These are phyloP conservation scores for Chymomyza caudatula DNA, from an alignment of 2,888 invertebrate species.

Conservation along the genomic window DNA sequence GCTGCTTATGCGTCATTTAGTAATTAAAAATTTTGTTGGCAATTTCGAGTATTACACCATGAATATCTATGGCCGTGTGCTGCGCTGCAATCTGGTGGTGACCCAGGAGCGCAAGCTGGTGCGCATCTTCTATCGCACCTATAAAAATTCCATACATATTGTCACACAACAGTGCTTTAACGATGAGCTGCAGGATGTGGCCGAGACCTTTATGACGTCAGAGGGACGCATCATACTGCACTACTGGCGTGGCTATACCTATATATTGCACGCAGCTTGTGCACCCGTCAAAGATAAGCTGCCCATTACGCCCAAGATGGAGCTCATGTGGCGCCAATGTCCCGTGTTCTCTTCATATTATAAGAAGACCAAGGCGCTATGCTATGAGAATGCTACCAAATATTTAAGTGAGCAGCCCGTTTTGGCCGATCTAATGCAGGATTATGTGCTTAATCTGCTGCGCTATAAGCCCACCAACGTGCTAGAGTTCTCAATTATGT, in stretches of 20 bases:
- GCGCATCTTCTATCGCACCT: conserved; percentile 68
- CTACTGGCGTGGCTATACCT: conserved; percentile 72
- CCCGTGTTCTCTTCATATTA: conserved; percentile 46
- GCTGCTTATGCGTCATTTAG: conserved; percentile 69
- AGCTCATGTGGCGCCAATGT: conserved; percentile 68
- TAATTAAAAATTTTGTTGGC: conserved; percentile 65
- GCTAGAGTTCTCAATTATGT: conserved; percentile 68
- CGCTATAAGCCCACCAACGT: conserved; percentile 71
- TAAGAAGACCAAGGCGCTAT: conserved; percentile 54
- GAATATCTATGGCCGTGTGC: conserved; percentile 65
- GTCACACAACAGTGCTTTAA: conserved; percentile 70
- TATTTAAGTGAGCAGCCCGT: conserved; percentile 65
- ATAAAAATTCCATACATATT: conserved; percentile 54
- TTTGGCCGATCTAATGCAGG: conserved; percentile 67
- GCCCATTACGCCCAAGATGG: conserved; percentile 57
- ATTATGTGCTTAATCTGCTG: conserved; percentile 67
- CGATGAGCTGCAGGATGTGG: conserved; percentile 62
- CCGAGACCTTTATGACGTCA: conserved; percentile 66
- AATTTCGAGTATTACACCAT: conserved; percentile 67
- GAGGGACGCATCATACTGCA: conserved; percentile 68
- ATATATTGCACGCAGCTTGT: conserved; percentile 66
- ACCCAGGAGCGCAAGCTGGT: conserved; percentile 59
- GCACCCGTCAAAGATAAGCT: conserved; percentile 45
- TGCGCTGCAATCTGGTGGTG: conserved; percentile 61
- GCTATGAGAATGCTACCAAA: conserved; percentile 56